Base-by-base conservation (phyloP, 2,797 vertebrate species). In the Bovichtus variegatus region DNA sequence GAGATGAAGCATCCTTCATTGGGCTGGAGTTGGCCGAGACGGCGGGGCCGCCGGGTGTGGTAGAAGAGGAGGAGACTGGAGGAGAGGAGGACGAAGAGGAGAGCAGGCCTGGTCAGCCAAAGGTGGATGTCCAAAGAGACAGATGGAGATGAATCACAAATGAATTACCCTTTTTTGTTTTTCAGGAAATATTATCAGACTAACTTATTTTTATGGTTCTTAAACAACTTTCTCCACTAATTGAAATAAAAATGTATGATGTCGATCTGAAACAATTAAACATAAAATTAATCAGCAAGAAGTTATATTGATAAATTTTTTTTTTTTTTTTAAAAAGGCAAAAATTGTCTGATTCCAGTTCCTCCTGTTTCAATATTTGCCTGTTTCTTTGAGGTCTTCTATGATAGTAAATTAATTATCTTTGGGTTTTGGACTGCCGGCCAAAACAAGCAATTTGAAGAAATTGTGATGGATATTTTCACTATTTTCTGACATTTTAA, bases 41-140 rank as follows among this genome's bases (percentile, higher is more conserved):
- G 3, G 88, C 40, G 1, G 89, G 2, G 5, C 83, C 78, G 1
- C 91, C 91, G 0, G 92, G 65, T 0, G 90, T 86, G 27, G 94
- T 81, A 1, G 95, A 89, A 0, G 94, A 80, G 68, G 94, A 92
- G 38, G 94, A 93, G 72, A 93, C 89, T 89, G 92, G 80, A 72
- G 93, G 90, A 92, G 93, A 94, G 70, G 91, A 91, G 63, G 93
- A 89, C 5, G 93, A 92, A 86, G 93, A 92, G 76, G 93, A 93
- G 75, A 96, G 93, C 86, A 95, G 83, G 58, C 94, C 94, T 94
- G 85, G 71, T 90, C 74, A 86, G 47, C 66, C 69, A 83, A 38
- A 40, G 62, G 64, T 68, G 60, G 74, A 76, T 74, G 81, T 36
- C 74, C 82, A 44, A 57, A n/a, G 64, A 81, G 38, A 86, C 69